A percentile compares a stretch with the other conserved stretches of the same genome.
These are phyloP conservation scores for Disparrhopalites patrizii DNA, from an alignment of 2,888 invertebrate genomes.

Conservation along the genomic window DNA sequence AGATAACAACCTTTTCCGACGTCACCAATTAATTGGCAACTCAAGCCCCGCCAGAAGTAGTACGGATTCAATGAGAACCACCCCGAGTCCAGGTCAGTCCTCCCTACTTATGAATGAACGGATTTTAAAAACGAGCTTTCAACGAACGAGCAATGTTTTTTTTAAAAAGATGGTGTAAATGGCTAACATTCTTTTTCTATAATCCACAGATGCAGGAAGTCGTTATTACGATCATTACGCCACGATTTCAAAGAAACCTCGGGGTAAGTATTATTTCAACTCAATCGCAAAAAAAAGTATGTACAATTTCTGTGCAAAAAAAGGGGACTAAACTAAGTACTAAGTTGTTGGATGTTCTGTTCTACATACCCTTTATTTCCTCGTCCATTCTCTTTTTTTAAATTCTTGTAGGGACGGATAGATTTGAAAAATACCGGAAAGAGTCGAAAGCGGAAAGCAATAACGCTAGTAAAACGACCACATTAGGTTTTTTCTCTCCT, in stretches of 20 bases:
- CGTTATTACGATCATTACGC: slow-evolving; percentile 20
- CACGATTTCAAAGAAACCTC: background rate
- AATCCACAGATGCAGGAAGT: slow-evolving; percentile 5
- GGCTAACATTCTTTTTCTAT: background rate
- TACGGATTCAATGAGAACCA: background rate
- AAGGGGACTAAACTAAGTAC: background rate
- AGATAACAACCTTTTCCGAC: background rate
- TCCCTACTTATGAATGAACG: too few species aligned
- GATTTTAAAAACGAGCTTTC: too few species aligned
- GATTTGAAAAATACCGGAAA: slow-evolving; percentile 24
- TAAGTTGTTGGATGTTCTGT: background rate
- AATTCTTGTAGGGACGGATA: too few species aligned
- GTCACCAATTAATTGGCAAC: slow-evolving; percentile 5
- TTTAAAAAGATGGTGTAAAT: background rate
- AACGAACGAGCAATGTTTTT: too few species aligned
- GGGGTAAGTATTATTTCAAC: slow-evolving; percentile 4
- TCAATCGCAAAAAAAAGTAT: too few species aligned
- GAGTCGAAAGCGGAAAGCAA: slow-evolving; percentile 8
- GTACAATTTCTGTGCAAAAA: background rate
- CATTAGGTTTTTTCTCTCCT: background rate
- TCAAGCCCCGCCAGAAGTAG: slow-evolving; percentile 2
- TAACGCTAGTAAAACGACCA: background rate
- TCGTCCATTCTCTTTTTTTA: too few species aligned
- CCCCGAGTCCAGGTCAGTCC: background rate
- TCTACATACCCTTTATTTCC: background rate